Base-by-base conservation (phyloP, 1,140 invertebrate genomes). In the Drosophila nigrodunni region DNA sequence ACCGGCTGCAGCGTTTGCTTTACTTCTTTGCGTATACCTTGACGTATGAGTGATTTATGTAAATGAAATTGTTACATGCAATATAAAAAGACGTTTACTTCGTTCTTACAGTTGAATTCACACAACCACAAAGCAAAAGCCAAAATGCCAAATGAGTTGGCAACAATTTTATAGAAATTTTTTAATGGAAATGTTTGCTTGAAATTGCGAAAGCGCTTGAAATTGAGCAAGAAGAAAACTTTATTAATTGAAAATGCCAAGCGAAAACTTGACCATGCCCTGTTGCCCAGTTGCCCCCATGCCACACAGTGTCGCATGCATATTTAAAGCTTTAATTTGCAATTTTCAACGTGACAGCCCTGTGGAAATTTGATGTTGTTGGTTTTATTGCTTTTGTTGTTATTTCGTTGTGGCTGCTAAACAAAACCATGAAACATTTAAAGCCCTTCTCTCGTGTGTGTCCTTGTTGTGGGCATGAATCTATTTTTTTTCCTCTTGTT, bases 41-140 rank as follows among this genome's bases (percentile, higher is more conserved):
- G 82, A 70, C 69, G 79, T 67, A 69, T 70, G 72, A 82, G 77
- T 86, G 82, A 86, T 87, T 87, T 86, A 86, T 86, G 82, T 68
- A 79, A 86, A 87, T 82, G 44, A 82, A 86, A 82, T 74, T 86
- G 67, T 70, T 76, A 60, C 67, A 18, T 52, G 55, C 57, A 59
- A 60, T 70, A 74, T 67, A 35, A 67, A 30, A 73, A 68, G 46
- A 62, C 49, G 72, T 49, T 67, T 37, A 47, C 80, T 66, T 62
- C 72, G 79, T 76, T 81, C 55, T 50, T 25, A n/a, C 61, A 58
- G 41, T 34, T 55, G 59, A 57, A 47, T 62, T 52, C 67, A 62
- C 67, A 55, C 49, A 30, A 6, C 25, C 25, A 30, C 25, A 30
- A 30, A 34, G 58, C 37, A 70, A 61, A 55, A 46, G 30, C 49